Percentiles rank a stretch among this genome's conserved stretches.
Evolutionary conservation across 1,140 invertebrate species (phyloP).

Genomic region (Meteorus sp.): DNA sequence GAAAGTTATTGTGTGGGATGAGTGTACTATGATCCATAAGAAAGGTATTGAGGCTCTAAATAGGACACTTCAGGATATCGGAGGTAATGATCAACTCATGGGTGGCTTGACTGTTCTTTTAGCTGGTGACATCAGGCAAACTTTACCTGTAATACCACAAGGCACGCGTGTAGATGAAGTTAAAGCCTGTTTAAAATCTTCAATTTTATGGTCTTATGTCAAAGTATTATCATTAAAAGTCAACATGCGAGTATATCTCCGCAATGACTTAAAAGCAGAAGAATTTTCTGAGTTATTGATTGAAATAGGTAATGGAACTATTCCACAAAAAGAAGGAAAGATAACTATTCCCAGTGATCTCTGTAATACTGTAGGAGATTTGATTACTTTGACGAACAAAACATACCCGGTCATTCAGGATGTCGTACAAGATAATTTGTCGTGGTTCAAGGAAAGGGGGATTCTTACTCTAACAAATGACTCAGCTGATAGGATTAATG

Average conservation of each 20-base stretch:
- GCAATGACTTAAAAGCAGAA: constrained; percentile 39
- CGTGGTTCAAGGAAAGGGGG: constrained; percentile 34
- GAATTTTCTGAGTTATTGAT: constrained; percentile 47
- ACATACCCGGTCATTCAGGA: constrained; percentile 40
- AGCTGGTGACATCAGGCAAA: constrained; percentile 54
- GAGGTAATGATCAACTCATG: constrained; percentile 29
- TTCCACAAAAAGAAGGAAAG: not conserved
- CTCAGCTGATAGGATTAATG: constrained; percentile 30
- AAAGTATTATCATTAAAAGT: constrained; percentile 46
- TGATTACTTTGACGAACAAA: constrained; percentile 38
- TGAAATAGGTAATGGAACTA: constrained; percentile 46
- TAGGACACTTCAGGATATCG: constrained; percentile 33
- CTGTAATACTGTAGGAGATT: constrained; percentile 17
- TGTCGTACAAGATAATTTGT: constrained; percentile 33
- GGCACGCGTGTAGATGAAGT: constrained; percentile 42
- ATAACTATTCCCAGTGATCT: not conserved
- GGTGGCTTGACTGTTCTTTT: constrained; percentile 27
- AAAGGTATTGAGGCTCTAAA: constrained; percentile 35
- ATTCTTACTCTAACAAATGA: constrained; percentile 37
- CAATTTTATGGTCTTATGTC: constrained; percentile 9
- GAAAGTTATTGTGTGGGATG: constrained; percentile 35
- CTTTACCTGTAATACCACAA: constrained; percentile 49
- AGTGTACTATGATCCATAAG: constrained; percentile 42
- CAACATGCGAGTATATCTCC: constrained; percentile 51
- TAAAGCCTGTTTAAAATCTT: not conserved